Evolutionary conservation across 2,113 vertebrate species (phyloP), one percentile per base, ranked within the genome.

Genomic region (Barnardius zonarius): DNA sequence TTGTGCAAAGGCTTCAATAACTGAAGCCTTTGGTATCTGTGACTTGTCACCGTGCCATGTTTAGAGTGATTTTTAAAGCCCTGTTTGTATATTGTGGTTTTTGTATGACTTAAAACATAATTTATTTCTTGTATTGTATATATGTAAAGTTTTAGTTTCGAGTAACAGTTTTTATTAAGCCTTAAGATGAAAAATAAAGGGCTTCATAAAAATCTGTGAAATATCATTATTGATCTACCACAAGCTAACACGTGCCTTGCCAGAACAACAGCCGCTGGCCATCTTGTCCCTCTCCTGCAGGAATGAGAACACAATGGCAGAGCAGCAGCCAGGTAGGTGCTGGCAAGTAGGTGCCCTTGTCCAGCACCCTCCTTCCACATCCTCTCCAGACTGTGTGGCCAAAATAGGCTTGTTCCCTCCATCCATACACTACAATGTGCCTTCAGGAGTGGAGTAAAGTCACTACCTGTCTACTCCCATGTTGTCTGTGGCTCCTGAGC

Each of bases 121-220:
- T 98, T 98, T 98, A 98, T 98, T 98, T 98, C 93, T 97, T 52
- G 37, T 88, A 69, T 28, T 98, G 97, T 98, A 97, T 86, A 97
- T 98, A 96, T 97, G 92, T 98, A 95, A 97, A 97, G 90, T 90
- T 93, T 81, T 49, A 17, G 76, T 13, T 78, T 68, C 31, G 7
- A 95, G 75, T 89, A 92, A 86, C 79, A 75, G 39, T 97, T 97
- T 97, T 96, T 95, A 92, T 92, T 92, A 92, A 97, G 88, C 94
- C 83, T 92, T 31, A 37, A 96, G 76, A 86, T 16, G 57, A 91
- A 87, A 84, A 97, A 97, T 94, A 97, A 96, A 97, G 89, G 62
- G 90, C 94, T 90, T 89, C 70, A 12, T 83, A 57, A 90, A 88
- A 92, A 73, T 64, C 22, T 49, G 1, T n/a, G 17, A 22, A 75